Conservation (phyloP, 2,113 vertebrate genomes). For the Amphiprion ocellaris region DNA sequence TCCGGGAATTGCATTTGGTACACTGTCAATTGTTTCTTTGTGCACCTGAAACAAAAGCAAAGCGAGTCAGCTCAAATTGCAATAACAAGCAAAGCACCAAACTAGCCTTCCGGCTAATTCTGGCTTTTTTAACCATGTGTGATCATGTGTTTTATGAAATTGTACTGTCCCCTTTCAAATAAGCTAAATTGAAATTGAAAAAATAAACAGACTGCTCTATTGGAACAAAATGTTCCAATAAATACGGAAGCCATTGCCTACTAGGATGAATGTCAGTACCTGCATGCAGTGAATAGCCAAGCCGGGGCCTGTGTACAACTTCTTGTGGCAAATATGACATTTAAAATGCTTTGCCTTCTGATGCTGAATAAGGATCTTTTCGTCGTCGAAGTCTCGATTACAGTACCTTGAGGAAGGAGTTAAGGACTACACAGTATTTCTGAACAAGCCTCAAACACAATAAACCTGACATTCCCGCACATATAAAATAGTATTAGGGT, state of each 20-base stretch:
- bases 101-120: too few species aligned
- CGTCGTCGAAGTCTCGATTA: slow-evolving; percentile 98
- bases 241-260: background rate
- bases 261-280: slow-evolving; percentile 74
- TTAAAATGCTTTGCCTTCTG: slow-evolving; percentile 99
- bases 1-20: slow-evolving; percentile 98
- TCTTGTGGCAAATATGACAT: slow-evolving; percentile 99
- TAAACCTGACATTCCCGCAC: too few species aligned
- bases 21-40: slow-evolving; percentile 98
- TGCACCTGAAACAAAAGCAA: slow-evolving; percentile 88
- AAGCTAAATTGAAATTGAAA: too few species aligned
- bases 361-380: slow-evolving; percentile 99
- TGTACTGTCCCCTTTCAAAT: too few species aligned
- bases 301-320: slow-evolving; percentile 97
- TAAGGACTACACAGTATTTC: slow-evolving; percentile 77
- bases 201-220: background rate
- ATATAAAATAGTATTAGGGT: too few species aligned
- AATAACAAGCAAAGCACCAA: background rate
- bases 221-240: background rate
- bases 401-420: slow-evolving; percentile 92
- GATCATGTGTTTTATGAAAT: too few species aligned
- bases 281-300: slow-evolving; percentile 99
- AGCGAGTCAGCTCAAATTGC: background rate
- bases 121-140: too few species aligned
- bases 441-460: background rate